Evolutionary conservation across 2,113 vertebrate species (phyloP).

Genomic region (Spheniscus mendiculus): DNA sequence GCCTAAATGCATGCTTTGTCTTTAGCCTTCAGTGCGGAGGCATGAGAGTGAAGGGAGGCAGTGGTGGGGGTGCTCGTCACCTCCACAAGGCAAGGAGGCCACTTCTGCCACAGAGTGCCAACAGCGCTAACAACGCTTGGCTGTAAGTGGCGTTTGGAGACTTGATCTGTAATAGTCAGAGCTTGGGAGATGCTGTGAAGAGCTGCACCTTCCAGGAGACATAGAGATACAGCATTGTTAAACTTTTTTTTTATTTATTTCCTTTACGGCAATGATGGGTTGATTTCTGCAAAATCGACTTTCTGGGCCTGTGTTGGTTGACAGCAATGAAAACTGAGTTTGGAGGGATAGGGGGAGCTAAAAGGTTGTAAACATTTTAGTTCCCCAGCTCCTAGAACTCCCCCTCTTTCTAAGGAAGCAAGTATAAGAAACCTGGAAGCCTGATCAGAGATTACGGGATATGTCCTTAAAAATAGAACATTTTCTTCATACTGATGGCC

Average conservation of each 20-base stretch:
- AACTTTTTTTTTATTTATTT: background rate
- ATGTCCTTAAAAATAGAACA: background rate
- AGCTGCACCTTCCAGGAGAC: background rate
- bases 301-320: fast-evolving
- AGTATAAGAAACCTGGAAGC: background rate
- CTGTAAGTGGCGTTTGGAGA: background rate
- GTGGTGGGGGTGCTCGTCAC: fast-evolving
- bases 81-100: background rate
- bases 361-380: background rate
- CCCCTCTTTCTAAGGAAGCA: background rate
- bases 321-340: background rate
- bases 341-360: background rate
- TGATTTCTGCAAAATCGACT: background rate
- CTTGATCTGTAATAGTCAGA: background rate
- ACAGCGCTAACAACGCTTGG: background rate
- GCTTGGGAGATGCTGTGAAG: background rate
- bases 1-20: background rate
- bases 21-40: fast-evolving
- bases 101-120: background rate
- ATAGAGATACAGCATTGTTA: background rate
- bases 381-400: background rate
- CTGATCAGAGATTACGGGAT: background rate
- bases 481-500: background rate
- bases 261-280: background rate
- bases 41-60: background rate